Conservation (phyloP, 2,888 invertebrate species). For the Drosophila merina region DNA sequence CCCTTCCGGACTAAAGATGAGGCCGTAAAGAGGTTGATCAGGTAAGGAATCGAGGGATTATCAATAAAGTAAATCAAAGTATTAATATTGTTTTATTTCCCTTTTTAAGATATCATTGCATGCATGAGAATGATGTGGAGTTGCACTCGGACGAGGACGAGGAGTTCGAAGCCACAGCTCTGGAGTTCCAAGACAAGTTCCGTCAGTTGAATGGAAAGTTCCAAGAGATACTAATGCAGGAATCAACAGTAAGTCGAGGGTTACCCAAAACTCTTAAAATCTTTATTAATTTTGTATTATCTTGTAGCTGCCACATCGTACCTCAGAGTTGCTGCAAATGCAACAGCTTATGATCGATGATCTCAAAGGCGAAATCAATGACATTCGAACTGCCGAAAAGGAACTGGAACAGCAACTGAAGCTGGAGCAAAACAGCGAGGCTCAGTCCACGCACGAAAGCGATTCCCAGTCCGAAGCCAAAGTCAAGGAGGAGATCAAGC, state of each 20-base stretch:
- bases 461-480: constrained; percentile 36
- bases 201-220: constrained; percentile 90
- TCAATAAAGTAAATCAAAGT: neutral
- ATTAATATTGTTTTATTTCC: too few species aligned
- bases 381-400: constrained; percentile 85
- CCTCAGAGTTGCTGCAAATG: constrained; percentile 91
- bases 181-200: constrained; percentile 89
- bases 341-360: constrained; percentile 90
- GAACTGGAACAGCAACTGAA: constrained; percentile 54
- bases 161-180: constrained; percentile 88
- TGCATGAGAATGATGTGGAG: constrained; percentile 86
- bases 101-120: constrained; percentile 88
- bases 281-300: constrained; percentile 7
- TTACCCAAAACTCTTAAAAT: neutral
- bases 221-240: constrained; percentile 89
- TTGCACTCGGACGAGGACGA: constrained; percentile 89
- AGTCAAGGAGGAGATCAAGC: constrained; percentile 81
- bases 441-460: constrained; percentile 1
- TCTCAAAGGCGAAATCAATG: constrained; percentile 87
- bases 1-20: constrained; percentile 90
- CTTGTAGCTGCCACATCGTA: constrained; percentile 88
- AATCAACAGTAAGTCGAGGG: constrained; percentile 88
- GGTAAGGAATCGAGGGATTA: constrained; percentile 67
- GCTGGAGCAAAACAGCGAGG: constrained; percentile 39
- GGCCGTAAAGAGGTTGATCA: constrained; percentile 89